Base-by-base conservation (phyloP, 2,797 vertebrate genomes). In the Antrozous pallidus region DNA sequence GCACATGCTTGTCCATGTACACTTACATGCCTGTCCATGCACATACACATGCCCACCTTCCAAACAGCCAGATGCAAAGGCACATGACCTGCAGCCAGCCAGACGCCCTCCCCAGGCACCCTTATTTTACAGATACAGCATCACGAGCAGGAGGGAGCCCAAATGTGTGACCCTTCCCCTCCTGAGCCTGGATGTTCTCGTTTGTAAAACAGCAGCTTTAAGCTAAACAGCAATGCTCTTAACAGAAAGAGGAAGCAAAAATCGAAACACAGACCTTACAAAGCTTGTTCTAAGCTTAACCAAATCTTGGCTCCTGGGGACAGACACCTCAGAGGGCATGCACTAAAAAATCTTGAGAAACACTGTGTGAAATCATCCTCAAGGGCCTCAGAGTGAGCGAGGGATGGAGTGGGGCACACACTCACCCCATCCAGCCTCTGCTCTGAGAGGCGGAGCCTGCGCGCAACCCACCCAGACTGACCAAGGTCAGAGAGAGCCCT, bases 391-490 rank as follows among this genome's bases (percentile, higher is more conserved):
- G 10, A 26, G 47, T 10, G n/a, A 51, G 6, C 0, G 16, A 86
- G 61, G 22, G 12, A 12, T 20, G 31, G 11, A 45, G n/a, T 14
- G 6, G 10, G 13, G 22, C 8, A 6, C 31, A 8, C 17, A 2
- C 0, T 6, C n/a, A 14, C 65, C 40, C 2, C 1, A 11, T 13
- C 36, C 54, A 14, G 42, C 13, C 51, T 56, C 73, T 88, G 42
- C 26, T 36, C 51, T 17, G 20, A 91, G 31, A 78, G 45, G 14
- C 0, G 10, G 28, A 22, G 47, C 69, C 69, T 45, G 75, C 54
- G 1, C 0, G 0, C 24, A 38, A 58, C 69, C 54, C 10, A 65
- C 61, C 58, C 58, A 16, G 24, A 51, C 40, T 22, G 16, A 13
- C 67, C 24, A 63, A 90, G 18, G 47, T 42, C 79, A 67, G 33